Percentiles rank a stretch among this genome's conserved stretches.
phyloP scores from a whole-genome alignment of 1,140 invertebrate genomes.

The Stenopsyche tienmushanensis region DNA sequence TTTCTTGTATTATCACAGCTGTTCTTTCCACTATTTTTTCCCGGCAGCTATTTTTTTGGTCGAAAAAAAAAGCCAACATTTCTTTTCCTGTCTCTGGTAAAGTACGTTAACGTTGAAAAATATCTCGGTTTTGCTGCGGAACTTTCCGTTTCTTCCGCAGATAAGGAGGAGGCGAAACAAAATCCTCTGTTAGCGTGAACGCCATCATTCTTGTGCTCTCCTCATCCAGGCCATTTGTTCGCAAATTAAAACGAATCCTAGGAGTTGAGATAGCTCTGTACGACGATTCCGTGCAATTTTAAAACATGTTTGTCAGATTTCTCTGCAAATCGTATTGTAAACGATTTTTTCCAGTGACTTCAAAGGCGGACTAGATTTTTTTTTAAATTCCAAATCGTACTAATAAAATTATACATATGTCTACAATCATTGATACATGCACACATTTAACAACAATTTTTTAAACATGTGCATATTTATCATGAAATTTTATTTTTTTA shows the following conservation, averaged over 20 bases:
- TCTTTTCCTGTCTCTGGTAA: not conserved
- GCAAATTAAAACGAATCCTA: conserved; percentile 31
- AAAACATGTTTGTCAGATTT: no score
- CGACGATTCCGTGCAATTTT: no score
- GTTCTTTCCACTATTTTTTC: no score
- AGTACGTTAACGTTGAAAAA: conserved; percentile 12
- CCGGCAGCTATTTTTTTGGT: not conserved
- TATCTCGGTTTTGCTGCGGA: conserved; percentile 4
- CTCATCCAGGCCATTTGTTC: conserved; percentile 35
- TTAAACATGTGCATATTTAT: no score
- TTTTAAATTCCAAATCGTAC: not conserved
- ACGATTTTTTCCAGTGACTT: no score
- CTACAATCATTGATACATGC: no score
- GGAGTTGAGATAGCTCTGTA: conserved; percentile 9
- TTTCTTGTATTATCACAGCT: no score
- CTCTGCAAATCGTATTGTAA: no score
- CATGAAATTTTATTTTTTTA: no score
- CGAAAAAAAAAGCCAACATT: not conserved
- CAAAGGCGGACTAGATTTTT: no score
- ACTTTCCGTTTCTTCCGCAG: conserved; percentile 2
- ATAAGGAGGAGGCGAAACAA: conserved; percentile 10
- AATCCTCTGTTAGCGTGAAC: conserved; percentile 16
- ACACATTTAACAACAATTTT: no score
- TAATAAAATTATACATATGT: no score
- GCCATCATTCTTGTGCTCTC: conserved; percentile 34